Evolutionary conservation across 2,113 vertebrate genomes (phyloP).

Genomic region (Vulpes lagopus): DNA sequence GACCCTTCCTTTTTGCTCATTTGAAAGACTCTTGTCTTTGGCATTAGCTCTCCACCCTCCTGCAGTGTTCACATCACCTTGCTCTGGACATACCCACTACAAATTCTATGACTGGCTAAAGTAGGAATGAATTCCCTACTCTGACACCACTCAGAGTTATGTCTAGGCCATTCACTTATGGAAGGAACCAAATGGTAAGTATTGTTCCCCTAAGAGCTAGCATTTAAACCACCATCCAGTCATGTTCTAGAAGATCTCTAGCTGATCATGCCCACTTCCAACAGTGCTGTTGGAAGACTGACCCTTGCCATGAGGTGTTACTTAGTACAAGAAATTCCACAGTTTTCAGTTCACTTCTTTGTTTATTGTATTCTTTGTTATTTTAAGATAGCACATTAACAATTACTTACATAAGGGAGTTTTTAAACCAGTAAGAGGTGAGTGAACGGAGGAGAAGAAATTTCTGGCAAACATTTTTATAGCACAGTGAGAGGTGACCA

Average conservation of each 20-base stretch:
- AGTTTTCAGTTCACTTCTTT: background rate
- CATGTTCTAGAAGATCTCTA: background rate
- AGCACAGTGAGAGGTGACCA: background rate
- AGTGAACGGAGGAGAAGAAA: slow-evolving; percentile 38
- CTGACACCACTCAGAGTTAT: background rate
- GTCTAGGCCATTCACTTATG: background rate
- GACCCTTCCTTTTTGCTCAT: background rate
- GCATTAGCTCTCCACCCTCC: background rate
- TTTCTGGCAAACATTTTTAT: slow-evolving; percentile 25
- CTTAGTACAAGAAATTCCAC: background rate
- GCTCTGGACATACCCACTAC: background rate
- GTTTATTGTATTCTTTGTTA: slow-evolving; percentile 25
- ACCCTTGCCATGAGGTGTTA: background rate
- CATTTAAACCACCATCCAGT: background rate
- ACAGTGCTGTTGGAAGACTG: background rate
- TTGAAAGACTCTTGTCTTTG: background rate
- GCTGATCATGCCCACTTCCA: background rate
- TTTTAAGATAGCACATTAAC: slow-evolving; percentile 34
- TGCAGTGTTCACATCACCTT: background rate
- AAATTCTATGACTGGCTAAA: background rate
- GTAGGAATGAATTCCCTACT: background rate
- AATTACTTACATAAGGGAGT: slow-evolving; percentile 17
- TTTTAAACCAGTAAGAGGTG: slow-evolving; percentile 16
- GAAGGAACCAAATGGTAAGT: background rate
- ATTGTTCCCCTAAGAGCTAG: background rate